Evolutionary conservation across 2,113 vertebrate species (phyloP).

Genomic region (Stomatorhinus ivindoensis): DNA sequence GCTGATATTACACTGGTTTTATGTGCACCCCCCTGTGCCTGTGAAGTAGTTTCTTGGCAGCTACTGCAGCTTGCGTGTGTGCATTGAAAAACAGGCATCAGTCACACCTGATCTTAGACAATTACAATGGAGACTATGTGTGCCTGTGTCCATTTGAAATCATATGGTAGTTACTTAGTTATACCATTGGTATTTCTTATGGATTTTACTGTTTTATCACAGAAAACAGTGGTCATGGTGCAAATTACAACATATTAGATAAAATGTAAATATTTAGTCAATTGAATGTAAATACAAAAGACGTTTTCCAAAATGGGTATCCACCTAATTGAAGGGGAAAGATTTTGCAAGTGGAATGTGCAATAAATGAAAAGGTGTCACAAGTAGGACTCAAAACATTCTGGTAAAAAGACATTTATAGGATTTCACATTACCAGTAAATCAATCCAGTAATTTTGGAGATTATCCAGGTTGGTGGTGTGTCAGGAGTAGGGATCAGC

Average conservation of each 20-base stretch:
- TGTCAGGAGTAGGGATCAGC: not conserved
- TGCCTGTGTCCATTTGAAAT: not conserved
- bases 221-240: not conserved
- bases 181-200: not conserved
- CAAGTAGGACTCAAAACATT: not conserved
- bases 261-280: too few species aligned
- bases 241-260: too few species aligned
- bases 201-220: not conserved
- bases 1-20: not conserved
- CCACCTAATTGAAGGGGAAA: too few species aligned
- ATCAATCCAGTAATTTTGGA: too few species aligned
- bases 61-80: not conserved
- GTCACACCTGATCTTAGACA: not conserved
- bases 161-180: not conserved
- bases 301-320: too few species aligned
- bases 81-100: not conserved
- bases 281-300: too few species aligned
- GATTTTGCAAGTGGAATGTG: too few species aligned
- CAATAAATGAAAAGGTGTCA: not conserved
- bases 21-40: not conserved
- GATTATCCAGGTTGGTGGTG: too few species aligned
- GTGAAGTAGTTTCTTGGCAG: not conserved
- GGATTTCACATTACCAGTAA: not conserved
- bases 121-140: not conserved
- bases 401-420: not conserved